Conservation (phyloP, 2,113 vertebrate genomes). For the Amia ocellicauda region DNA sequence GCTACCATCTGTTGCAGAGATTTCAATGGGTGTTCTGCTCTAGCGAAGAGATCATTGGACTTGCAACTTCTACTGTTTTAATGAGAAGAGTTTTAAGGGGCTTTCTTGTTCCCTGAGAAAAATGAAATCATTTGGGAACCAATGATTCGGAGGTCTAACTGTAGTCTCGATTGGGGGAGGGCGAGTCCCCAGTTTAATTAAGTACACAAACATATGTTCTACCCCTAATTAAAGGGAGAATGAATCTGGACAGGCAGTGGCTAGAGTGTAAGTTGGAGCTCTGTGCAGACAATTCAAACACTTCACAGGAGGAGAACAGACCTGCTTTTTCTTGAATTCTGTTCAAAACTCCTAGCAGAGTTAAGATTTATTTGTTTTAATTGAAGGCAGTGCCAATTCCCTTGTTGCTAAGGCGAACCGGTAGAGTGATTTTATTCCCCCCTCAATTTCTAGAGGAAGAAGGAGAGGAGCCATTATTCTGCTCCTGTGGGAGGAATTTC, state of each 20-base stretch:
- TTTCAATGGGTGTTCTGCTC: constrained; percentile 33
- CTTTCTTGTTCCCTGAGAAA: not conserved
- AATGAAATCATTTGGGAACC: constrained; percentile 14
- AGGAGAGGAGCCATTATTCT: not conserved
- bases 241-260: not conserved
- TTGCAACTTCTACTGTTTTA: constrained; percentile 42
- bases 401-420: not conserved
- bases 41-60: constrained; percentile 14
- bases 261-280: not conserved
- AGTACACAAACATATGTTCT: not conserved
- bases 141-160: not conserved
- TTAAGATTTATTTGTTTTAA: constrained; percentile 26
- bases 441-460: constrained; percentile 13
- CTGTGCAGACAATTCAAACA: not conserved
- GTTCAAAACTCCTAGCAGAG: not conserved
- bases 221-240: constrained; percentile 13
- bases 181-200: too few species aligned
- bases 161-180: not conserved
- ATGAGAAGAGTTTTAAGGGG: constrained; percentile 42
- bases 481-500: constrained; percentile 10
- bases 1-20: constrained; percentile 47
- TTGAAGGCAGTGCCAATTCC: constrained; percentile 1
- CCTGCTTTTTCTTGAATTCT: not conserved
- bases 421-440: constrained; percentile 4
- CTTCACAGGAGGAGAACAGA: not conserved